Conservation (phyloP, 2,888 invertebrate genomes). For the Patella pellucida region DNA sequence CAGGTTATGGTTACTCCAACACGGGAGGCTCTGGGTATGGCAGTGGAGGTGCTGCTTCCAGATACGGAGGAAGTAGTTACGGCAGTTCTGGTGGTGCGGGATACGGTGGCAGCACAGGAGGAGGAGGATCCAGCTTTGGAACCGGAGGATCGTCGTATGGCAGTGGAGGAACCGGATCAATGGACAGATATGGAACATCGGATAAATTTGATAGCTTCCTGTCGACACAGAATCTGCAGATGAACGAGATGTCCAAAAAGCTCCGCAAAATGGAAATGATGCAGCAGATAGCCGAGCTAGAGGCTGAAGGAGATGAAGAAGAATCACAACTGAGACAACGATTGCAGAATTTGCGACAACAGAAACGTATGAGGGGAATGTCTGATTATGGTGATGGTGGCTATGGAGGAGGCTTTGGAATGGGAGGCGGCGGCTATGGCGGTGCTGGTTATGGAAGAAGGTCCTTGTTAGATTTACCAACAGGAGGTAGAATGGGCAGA, state of each 20-base stretch:
- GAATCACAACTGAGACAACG: neutral
- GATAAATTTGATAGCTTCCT: neutral
- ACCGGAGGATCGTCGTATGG: neutral
- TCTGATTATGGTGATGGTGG: neutral
- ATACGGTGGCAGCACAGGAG: neutral
- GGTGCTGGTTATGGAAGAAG: neutral
- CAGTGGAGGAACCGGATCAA: neutral
- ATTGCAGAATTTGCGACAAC: neutral
- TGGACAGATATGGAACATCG: neutral
- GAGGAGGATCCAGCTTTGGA: neutral
- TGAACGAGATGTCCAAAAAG: slow-evolving; percentile 10
- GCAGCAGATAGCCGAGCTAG: slow-evolving; percentile 7
- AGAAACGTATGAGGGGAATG: neutral
- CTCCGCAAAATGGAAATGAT: slow-evolving; percentile 2
- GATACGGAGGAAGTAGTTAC: neutral
- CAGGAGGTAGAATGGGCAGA: neutral
- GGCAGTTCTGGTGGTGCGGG: neutral
- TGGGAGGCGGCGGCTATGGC: neutral
- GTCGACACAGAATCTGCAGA: slow-evolving; percentile 3
- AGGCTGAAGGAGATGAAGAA: slow-evolving; percentile 4
- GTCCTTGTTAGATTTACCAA: too few relatives aligned
- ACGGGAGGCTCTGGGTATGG: neutral
- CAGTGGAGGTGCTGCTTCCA: neutral
- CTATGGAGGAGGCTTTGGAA: neutral
- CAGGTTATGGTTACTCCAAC: neutral